These are phyloP conservation scores for Drosophila truncata DNA, from an alignment of 1,140 invertebrate species.

Conservation along the genomic window DNA sequence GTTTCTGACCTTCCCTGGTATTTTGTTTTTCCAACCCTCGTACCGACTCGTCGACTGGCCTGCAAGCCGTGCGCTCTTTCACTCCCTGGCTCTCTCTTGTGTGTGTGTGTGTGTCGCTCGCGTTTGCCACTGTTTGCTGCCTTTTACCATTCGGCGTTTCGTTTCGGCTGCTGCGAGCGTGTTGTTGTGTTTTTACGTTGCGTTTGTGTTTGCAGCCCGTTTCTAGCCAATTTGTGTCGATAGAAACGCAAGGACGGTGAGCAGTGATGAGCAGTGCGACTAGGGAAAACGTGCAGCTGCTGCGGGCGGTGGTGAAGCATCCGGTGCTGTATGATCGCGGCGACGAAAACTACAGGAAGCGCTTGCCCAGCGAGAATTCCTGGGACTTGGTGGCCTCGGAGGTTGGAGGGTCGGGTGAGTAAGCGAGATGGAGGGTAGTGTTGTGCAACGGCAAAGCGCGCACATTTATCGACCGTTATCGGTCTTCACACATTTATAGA, in stretches of 20 bases:
- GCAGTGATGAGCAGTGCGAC: constrained; percentile 8
- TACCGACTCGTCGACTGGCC: constrained; percentile 22
- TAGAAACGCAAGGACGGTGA: constrained; percentile 9
- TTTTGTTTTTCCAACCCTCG: constrained; percentile 48
- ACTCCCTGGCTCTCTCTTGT: constrained; percentile 34
- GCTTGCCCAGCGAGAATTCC: constrained; percentile 60
- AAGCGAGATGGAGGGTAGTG: constrained; percentile 34
- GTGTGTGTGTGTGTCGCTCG: constrained; percentile 18
- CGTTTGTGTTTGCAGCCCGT: constrained; percentile 16
- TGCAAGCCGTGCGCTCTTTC: constrained; percentile 29
- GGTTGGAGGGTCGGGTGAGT: constrained; percentile 64
- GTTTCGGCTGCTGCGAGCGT: constrained; percentile 49
- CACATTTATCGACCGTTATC: constrained; percentile 47
- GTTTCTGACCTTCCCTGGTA: constrained; percentile 3
- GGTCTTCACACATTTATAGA: too few species aligned
- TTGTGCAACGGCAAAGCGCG: constrained; percentile 43
- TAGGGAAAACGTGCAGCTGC: constrained; percentile 40
- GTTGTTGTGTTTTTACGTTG: constrained; percentile 43
- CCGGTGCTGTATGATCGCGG: constrained; percentile 60
- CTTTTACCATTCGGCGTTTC: constrained; percentile 37
- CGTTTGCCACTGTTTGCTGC: constrained; percentile 39
- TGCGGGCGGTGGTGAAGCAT: constrained; percentile 59
- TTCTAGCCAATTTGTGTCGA: constrained; percentile 29
- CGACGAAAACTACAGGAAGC: constrained; percentile 64
- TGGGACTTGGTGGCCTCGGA: constrained; percentile 70